phyloP scores from a whole-genome alignment of 2,797 vertebrate genomes.

The Sylvia borin region DNA sequence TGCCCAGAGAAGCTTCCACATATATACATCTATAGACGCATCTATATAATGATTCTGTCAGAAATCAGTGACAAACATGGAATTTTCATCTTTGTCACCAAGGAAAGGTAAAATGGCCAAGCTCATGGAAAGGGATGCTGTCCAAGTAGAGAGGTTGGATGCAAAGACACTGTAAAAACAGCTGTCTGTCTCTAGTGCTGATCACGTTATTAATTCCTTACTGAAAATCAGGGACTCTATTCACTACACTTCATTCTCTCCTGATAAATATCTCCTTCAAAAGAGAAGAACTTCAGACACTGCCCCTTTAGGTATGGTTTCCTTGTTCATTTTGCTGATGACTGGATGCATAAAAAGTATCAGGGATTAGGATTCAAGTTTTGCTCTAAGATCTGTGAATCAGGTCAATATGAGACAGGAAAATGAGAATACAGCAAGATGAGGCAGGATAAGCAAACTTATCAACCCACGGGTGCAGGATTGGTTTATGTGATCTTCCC shows the following conservation, averaged over 20 bases:
- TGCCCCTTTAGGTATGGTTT: background rate
- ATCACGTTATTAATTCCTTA: rapidly evolving
- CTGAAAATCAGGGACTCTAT: background rate
- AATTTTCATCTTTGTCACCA: background rate
- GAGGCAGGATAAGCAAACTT: background rate
- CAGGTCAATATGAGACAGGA: background rate
- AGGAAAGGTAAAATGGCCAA: background rate
- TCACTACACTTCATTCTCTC: background rate
- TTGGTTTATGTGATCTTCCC: background rate
- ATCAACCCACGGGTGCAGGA: rapidly evolving
- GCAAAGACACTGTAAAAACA: background rate
- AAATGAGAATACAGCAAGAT: background rate
- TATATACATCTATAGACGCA: background rate
- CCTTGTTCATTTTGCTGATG: background rate
- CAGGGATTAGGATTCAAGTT: background rate
- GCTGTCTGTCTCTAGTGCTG: background rate
- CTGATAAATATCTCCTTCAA: background rate
- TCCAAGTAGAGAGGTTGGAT: background rate
- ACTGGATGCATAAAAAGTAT: background rate
- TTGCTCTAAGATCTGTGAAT: background rate
- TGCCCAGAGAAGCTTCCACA: background rate
- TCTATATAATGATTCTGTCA: background rate
- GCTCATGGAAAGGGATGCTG: background rate
- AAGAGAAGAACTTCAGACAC: background rate
- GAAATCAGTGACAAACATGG: background rate